phyloP scores from a whole-genome alignment of 2,888 invertebrate genomes.

The Bellardia bayeri region DNA sequence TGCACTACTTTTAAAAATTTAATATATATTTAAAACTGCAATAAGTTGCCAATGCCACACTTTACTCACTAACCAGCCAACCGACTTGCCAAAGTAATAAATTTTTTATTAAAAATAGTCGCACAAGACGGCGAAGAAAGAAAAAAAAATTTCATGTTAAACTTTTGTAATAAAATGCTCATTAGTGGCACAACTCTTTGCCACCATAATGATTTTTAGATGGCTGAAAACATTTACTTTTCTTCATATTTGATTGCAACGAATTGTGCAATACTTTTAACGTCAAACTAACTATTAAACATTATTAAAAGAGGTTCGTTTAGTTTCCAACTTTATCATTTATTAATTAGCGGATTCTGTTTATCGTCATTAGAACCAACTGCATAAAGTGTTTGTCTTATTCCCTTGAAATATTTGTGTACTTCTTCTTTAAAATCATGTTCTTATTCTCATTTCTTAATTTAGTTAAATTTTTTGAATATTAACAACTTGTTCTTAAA shows the following conservation, averaged over 20 bases:
- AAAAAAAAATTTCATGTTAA: constrained; percentile 67
- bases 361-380: too few relatives aligned
- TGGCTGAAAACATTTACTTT: constrained; percentile 7
- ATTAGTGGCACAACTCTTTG: constrained; percentile 76
- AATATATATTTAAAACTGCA: constrained; percentile 35
- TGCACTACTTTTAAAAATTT: constrained; percentile 14
- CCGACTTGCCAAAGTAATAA: constrained; percentile 56
- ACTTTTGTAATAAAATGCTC: constrained; percentile 82
- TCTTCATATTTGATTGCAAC: constrained; percentile 7
- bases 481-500: too few relatives aligned
- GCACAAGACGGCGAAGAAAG: not conserved
- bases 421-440: too few relatives aligned
- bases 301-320: not conserved
- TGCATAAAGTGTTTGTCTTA: too few relatives aligned
- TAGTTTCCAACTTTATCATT: not conserved
- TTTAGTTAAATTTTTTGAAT: too few relatives aligned
- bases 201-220: constrained; percentile 62
- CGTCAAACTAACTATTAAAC: constrained; percentile 46
- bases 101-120: constrained; percentile 53
- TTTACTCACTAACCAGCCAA: constrained; percentile 18
- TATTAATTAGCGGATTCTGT: too few relatives aligned
- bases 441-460: too few relatives aligned
- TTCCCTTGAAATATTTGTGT: too few relatives aligned
- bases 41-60: constrained; percentile 41
- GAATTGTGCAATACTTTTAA: constrained; percentile 27